phyloP scores from a whole-genome alignment of 2,888 invertebrate species.

The Cryptus viduatorius region DNA sequence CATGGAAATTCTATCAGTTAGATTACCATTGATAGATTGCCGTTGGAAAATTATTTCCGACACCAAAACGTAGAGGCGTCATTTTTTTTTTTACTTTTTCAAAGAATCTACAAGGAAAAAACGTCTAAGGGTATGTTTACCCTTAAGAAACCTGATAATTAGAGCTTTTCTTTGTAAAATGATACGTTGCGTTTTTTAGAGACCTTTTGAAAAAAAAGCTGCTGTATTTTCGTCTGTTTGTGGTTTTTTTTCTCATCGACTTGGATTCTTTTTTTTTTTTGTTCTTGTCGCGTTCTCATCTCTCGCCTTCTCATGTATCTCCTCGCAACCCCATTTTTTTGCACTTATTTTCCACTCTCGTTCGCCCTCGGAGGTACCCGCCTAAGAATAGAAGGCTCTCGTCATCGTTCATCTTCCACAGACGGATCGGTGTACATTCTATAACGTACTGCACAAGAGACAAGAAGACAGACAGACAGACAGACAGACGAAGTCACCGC shows the following conservation, averaged over 20 bases:
- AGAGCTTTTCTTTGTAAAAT: slow-evolving; percentile 16
- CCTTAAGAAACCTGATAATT: background rate
- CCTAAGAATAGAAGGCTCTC: slow-evolving; percentile 60
- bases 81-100: too few relatives aligned
- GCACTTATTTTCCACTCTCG: slow-evolving; percentile 31
- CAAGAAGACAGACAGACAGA: slow-evolving; percentile 3
- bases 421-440: slow-evolving; percentile 49
- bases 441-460: slow-evolving; percentile 9
- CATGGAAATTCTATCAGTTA: too few relatives aligned
- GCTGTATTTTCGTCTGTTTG: slow-evolving; percentile 17
- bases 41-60: too few relatives aligned
- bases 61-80: too few relatives aligned
- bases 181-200: background rate
- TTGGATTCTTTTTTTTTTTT: slow-evolving; percentile 11
- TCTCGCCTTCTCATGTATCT: slow-evolving; percentile 24
- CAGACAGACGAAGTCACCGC: slow-evolving; percentile 7
- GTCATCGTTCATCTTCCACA: slow-evolving; percentile 57
- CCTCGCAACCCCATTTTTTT: slow-evolving; percentile 8
- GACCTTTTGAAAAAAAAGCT: background rate
- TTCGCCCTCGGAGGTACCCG: background rate
- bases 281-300: slow-evolving; percentile 32
- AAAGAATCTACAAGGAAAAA: too few relatives aligned
- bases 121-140: too few relatives aligned
- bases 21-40: too few relatives aligned
- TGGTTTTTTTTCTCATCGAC: background rate